phyloP scores from a whole-genome alignment of 2,113 vertebrate genomes.

The Petroica traversi region DNA sequence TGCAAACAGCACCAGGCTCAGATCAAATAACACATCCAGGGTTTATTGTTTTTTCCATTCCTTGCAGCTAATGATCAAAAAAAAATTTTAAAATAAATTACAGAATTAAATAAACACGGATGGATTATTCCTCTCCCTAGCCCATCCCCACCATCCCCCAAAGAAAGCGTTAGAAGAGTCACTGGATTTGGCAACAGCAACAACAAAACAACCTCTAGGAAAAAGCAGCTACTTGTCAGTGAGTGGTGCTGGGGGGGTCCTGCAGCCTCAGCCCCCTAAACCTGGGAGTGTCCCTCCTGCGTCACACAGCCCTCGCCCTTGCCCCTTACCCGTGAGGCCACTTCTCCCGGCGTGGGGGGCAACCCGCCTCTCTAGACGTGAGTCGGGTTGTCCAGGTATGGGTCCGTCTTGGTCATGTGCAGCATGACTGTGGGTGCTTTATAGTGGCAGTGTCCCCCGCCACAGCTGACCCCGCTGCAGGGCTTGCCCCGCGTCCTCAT shows the following conservation, averaged over 20 bases:
- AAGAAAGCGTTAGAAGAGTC: constrained; percentile 1
- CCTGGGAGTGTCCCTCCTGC: neutral
- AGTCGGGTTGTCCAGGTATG: constrained; percentile 89
- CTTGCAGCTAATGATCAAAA: constrained; percentile 67
- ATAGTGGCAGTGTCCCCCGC: constrained; percentile 89
- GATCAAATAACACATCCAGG: constrained; percentile 64
- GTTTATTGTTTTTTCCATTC: constrained; percentile 76
- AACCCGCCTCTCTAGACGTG: constrained; percentile 76
- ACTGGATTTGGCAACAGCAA: constrained; percentile 51
- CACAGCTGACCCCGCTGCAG: constrained; percentile 84
- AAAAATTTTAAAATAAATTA: constrained; percentile 78
- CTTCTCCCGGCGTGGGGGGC: neutral
- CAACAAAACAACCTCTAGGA: constrained; percentile 19
- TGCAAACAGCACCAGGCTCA: constrained; percentile 7
- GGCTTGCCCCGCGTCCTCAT: constrained; percentile 87
- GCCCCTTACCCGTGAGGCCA: constrained; percentile 4
- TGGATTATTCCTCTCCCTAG: constrained; percentile 33
- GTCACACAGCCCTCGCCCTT: neutral
- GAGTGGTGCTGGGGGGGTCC: neutral
- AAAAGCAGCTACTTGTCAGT: neutral
- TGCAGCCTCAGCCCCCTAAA: accelerated
- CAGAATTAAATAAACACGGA: constrained; percentile 79
- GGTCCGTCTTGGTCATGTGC: constrained; percentile 93
- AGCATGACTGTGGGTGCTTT: constrained; percentile 88
- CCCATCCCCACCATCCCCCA: neutral